These are phyloP conservation scores for Deilephila elpenor DNA, from an alignment of 2,888 invertebrate species.

Conservation along the genomic window DNA sequence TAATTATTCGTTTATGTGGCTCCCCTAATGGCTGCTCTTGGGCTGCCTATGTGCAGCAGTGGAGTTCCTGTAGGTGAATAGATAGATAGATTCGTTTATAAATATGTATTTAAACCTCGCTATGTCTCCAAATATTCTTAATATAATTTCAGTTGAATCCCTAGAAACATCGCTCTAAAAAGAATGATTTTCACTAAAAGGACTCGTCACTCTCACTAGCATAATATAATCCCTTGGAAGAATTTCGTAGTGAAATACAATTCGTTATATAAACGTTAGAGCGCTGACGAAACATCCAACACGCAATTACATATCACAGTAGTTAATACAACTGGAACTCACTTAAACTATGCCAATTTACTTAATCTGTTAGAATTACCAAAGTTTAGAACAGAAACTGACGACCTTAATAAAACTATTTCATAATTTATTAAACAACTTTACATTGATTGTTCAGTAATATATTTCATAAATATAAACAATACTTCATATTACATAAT, in stretches of 20 bases:
- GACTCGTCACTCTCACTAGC: background rate
- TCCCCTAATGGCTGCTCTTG: too few relatives aligned
- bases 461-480: background rate
- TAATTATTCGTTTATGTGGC: too few relatives aligned
- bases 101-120: too few relatives aligned
- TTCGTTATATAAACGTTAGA: slow-evolving; percentile 15
- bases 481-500: background rate
- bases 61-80: too few relatives aligned
- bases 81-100: too few relatives aligned
- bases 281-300: slow-evolving; percentile 35
- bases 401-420: too few relatives aligned
- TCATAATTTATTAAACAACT: too few relatives aligned
- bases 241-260: slow-evolving; percentile 12
- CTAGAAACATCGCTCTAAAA: background rate
- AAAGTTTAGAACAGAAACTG: too few relatives aligned
- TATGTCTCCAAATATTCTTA: too few relatives aligned
- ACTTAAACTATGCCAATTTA: slow-evolving; percentile 8
- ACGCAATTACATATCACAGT: slow-evolving; percentile 1
- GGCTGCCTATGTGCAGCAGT: too few relatives aligned
- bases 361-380: too few relatives aligned
- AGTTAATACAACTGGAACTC: background rate
- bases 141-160: background rate
- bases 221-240: background rate
- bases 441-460: too few relatives aligned
- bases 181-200: background rate